Evolutionary conservation across 2,113 vertebrate genomes (phyloP).

Genomic region (Theropithecus gelada): DNA sequence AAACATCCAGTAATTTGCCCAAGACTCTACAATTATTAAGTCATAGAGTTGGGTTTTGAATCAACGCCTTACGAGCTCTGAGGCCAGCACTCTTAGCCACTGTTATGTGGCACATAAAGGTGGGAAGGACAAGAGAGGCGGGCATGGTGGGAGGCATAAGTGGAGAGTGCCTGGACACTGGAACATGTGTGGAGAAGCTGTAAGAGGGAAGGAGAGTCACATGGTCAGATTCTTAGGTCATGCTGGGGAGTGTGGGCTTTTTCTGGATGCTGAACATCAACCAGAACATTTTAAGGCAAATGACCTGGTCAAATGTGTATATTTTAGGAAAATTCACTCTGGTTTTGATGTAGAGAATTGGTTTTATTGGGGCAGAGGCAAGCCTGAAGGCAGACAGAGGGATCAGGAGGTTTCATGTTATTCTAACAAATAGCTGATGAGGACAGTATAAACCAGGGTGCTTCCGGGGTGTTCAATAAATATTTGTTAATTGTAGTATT

Average conservation of each 20-base stretch:
- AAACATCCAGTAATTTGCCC: not conserved
- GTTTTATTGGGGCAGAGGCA: constrained; percentile 32
- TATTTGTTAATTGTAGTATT: constrained; percentile 67
- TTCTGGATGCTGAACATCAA: not conserved
- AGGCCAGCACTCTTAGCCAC: not conserved
- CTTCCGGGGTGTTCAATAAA: constrained; percentile 61
- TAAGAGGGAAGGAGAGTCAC: not conserved
- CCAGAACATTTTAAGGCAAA: constrained; percentile 4
- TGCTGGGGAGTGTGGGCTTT: not conserved
- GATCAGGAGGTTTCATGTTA: constrained; percentile 5
- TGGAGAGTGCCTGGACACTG: not conserved
- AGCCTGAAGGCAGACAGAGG: constrained; percentile 20
- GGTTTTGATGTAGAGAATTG: constrained; percentile 35
- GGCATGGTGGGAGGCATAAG: not conserved
- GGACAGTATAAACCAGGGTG: not conserved
- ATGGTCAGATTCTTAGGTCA: not conserved
- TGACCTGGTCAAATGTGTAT: not conserved
- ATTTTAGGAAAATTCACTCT: constrained; percentile 52
- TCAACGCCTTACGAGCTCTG: not conserved
- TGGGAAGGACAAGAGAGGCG: not conserved
- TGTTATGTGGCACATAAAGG: not conserved
- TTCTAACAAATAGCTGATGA: constrained; percentile 41
- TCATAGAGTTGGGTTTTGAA: not conserved
- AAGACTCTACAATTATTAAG: not conserved
- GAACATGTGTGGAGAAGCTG: not conserved